phyloP scores from a whole-genome alignment of 2,888 invertebrate genomes.

The Nemoura dubitans region DNA sequence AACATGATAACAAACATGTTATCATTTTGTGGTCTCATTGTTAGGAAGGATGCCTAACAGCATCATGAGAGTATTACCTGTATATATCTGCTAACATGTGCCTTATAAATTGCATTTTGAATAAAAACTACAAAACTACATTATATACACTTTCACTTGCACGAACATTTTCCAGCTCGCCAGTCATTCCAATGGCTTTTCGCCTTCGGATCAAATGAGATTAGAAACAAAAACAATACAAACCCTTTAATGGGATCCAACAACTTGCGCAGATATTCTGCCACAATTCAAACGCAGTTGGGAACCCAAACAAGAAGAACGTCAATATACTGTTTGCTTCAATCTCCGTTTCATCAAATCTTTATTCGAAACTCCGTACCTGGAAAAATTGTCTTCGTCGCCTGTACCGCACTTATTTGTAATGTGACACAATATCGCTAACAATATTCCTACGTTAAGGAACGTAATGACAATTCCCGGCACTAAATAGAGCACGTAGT shows the following conservation, averaged over 20 bases:
- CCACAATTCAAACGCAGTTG: slow-evolving; percentile 14
- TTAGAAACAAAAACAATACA: neutral
- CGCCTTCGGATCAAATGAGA: neutral
- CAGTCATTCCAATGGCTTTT: neutral
- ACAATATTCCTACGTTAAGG: neutral
- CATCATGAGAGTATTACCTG: too few relatives aligned
- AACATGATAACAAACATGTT: too few relatives aligned
- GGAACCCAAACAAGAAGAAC: neutral
- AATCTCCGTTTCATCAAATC: neutral
- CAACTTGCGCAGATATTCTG: neutral
- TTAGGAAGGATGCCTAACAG: too few relatives aligned
- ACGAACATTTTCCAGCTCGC: too few relatives aligned
- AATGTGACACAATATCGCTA: neutral
- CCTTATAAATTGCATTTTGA: too few relatives aligned
- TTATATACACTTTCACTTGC: too few relatives aligned
- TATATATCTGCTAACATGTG: too few relatives aligned
- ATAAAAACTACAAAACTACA: too few relatives aligned
- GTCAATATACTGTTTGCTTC: neutral
- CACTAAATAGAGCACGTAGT: neutral
- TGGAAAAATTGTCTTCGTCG: neutral
- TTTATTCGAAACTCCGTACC: neutral
- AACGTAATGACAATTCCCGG: neutral
- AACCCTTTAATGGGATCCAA: slow-evolving; percentile 7
- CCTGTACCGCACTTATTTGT: neutral
- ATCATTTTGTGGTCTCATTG: too few relatives aligned